Evolutionary conservation across 2,888 invertebrate species (phyloP).

Genomic region (Drosophila monieri): DNA sequence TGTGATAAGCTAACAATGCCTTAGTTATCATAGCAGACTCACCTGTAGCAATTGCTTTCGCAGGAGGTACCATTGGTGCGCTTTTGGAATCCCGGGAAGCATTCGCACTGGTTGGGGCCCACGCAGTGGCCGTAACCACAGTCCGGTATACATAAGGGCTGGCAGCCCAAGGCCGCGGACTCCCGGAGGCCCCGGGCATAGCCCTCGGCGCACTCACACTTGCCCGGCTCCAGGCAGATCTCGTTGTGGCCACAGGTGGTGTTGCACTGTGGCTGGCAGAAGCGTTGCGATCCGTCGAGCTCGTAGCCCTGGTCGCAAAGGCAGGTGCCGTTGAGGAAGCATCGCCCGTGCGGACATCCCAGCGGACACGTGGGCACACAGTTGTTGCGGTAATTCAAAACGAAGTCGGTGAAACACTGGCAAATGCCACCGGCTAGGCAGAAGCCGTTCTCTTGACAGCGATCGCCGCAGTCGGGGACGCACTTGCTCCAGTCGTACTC

Average conservation of each 20-base stretch:
- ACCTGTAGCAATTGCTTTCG: constrained; percentile 79
- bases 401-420: constrained; percentile 80
- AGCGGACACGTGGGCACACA: constrained; percentile 80
- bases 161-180: constrained; percentile 69
- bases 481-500: constrained; percentile 86
- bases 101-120: constrained; percentile 85
- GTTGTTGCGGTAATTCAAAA: constrained; percentile 78
- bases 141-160: constrained; percentile 79
- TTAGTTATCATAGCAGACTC: constrained; percentile 40
- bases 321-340: constrained; percentile 82
- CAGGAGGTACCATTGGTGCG: constrained; percentile 73
- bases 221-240: constrained; percentile 87
- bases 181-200: constrained; percentile 61
- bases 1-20: no score
- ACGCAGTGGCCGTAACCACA: constrained; percentile 84
- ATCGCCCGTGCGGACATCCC: constrained; percentile 82
- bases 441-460: constrained; percentile 83
- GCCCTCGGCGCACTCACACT: constrained; percentile 84
- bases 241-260: constrained; percentile 85
- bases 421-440: constrained; percentile 84
- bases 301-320: constrained; percentile 80
- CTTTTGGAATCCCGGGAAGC: constrained; percentile 82
- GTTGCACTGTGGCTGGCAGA: constrained; percentile 86
- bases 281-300: constrained; percentile 81
- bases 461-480: constrained; percentile 83